Evolutionary conservation across 2,888 invertebrate species (phyloP), one percentile per base, ranked within the genome.

Genomic region (Herminia tarsipennalis): DNA sequence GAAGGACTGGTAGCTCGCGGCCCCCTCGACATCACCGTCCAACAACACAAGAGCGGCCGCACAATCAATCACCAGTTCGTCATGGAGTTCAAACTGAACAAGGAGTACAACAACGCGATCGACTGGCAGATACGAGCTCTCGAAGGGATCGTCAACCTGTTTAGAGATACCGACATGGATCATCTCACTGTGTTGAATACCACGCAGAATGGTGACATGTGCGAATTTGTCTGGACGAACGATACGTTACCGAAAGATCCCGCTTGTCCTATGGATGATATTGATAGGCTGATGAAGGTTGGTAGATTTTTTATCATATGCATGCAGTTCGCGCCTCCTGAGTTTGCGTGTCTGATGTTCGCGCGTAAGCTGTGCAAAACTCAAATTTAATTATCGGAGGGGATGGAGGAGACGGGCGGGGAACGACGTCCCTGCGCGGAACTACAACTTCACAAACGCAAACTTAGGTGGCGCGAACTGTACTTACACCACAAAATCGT

Each of bases 51-150:
- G 76, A 92, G 94, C 25, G 94, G 94, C 6, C 93, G 97, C 22
- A 95, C 95, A 12, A 94, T 96, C 37, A 97, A 96, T 83, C 97
- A 97, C 73, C 95, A 96, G 79, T 96, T 97, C 76, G 93, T 93
- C 25, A 91, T 97, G 68, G 93, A 94, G 38, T 92, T 97, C 71
- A 81, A 82, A 41, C 78, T 89, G 1, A 68, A 77, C 35, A 78
- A 81, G 32, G 72, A 77, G 8, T 95, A 94, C 71, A 91, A 92
- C 1, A 94, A 93, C 60, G 93, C 94, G 17, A 93, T 96, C 13
- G 96, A 97, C 73, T 97, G 97, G 96, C 94, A 95, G 73, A 92
- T 96, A 59, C 91, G 93, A 45, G 92, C 95, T 0, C 81, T 96
- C n/a, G 92, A 94, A 56, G 89, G 88, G 1, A 83, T 90, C 4